Conservation (phyloP, 1,140 invertebrate genomes). For the Drosophila sucinea region DNA sequence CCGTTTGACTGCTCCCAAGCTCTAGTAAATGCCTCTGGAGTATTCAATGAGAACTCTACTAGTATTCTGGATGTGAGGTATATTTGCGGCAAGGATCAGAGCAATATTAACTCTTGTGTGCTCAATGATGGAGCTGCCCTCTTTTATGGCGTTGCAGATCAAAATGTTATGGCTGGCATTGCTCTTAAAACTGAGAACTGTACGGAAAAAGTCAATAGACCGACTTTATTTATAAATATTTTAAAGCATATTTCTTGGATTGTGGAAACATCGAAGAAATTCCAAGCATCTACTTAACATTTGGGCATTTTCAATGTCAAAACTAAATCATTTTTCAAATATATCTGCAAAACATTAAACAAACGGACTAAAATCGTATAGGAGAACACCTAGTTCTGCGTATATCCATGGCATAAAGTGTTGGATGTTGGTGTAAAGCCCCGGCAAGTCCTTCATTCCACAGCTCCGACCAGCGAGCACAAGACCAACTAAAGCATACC, state of each 20-base stretch:
- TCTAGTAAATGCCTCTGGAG: background rate
- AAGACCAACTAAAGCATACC: constrained; percentile 86
- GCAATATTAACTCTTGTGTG: background rate
- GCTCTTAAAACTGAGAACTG: background rate
- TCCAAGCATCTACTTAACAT: no score
- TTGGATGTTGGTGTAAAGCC: constrained; percentile 89
- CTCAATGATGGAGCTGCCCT: background rate
- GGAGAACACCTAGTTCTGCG: background rate
- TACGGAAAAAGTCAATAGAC: background rate
- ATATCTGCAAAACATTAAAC: background rate
- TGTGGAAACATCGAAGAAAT: background rate
- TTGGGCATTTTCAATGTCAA: no score
- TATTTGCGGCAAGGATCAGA: background rate
- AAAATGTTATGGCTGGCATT: background rate
- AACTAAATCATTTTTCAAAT: no score
- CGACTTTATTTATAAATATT: background rate
- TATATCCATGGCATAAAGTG: background rate
- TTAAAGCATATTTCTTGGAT: background rate
- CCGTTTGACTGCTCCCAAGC: background rate
- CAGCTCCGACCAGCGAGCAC: constrained; percentile 87
- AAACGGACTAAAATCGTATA: background rate
- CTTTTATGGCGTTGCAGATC: background rate
- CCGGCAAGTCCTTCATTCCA: constrained; percentile 87
- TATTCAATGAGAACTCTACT: background rate
- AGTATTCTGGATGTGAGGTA: background rate